Conservation (phyloP, 2,797 vertebrate genomes). For the Oryzias sinensis region DNA sequence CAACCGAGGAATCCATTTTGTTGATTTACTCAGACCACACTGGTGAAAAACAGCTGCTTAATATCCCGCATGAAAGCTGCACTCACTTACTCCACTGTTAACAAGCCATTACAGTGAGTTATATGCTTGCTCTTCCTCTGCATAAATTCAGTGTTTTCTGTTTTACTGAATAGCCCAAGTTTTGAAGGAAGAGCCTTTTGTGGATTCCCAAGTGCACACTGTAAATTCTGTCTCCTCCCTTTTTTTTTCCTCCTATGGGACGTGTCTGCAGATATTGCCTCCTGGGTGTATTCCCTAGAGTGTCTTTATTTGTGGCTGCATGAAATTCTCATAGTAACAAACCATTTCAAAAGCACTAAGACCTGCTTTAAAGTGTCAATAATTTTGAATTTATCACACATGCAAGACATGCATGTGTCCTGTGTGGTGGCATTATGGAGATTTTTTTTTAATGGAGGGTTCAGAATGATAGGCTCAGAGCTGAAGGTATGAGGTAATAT, state of each 20-base stretch:
- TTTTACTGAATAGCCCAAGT: constrained; percentile 79
- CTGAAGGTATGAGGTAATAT: constrained; percentile 50
- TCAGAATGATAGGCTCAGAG: constrained; percentile 20
- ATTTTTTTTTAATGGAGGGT: constrained; percentile 51
- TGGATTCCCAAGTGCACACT: constrained; percentile 24
- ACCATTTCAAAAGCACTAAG: constrained; percentile 12
- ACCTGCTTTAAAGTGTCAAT: constrained; percentile 37
- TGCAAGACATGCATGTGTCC: constrained; percentile 44
- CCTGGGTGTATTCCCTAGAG: constrained; percentile 37
- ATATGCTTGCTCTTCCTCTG: constrained; percentile 76
- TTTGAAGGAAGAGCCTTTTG: constrained; percentile 76
- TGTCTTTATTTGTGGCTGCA: constrained; percentile 36
- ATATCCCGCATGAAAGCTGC: constrained; percentile 90
- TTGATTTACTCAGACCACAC: constrained; percentile 90
- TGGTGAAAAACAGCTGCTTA: constrained; percentile 92
- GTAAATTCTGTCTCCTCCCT: constrained; percentile 35
- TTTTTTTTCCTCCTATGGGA: constrained; percentile 48
- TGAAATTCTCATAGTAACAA: constrained; percentile 27
- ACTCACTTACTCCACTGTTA: constrained; percentile 91
- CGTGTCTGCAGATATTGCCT: constrained; percentile 48
- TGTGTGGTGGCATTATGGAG: constrained; percentile 44
- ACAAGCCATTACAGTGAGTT: constrained; percentile 94
- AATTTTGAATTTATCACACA: constrained; percentile 54
- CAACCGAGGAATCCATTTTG: constrained; percentile 85
- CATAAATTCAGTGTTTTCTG: constrained; percentile 81